Percentiles rank a stretch among this genome's conserved stretches.
Conservation (phyloP, 2,888 invertebrate genomes). For the Chorisops tibialis region DNA sequence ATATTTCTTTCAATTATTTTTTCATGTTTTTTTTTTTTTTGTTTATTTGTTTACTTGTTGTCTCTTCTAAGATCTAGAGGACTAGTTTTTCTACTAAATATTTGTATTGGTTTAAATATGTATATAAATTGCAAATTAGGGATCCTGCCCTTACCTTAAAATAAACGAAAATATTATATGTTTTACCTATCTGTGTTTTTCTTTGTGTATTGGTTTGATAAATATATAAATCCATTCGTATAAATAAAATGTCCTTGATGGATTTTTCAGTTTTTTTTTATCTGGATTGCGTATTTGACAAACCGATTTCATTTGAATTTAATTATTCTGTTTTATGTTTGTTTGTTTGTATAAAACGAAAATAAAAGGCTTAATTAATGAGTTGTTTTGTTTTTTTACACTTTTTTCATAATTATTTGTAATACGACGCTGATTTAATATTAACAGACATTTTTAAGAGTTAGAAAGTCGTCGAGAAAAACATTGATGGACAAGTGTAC, state of each 20-base stretch:
- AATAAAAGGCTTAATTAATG: too few species aligned
- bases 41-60: not conserved
- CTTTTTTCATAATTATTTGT: too few species aligned
- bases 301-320: not conserved
- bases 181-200: not conserved
- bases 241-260: not conserved
- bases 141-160: conserved; percentile 34
- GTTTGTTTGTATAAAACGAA: not conserved
- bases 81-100: conserved; percentile 28
- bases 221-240: not conserved
- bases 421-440: too few species aligned
- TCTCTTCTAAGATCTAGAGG: conserved; percentile 19
- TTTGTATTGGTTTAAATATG: conserved; percentile 27
- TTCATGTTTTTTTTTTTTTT: not conserved
- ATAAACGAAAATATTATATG: conserved; percentile 27
- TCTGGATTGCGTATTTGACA: not conserved
- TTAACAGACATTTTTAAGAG: too few species aligned
- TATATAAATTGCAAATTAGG: conserved; percentile 33
- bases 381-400: too few species aligned
- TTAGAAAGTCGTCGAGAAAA: too few species aligned
- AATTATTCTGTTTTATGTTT: not conserved
- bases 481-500: too few species aligned
- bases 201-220: too few species aligned
- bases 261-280: not conserved
- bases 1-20: not conserved